A percentile compares a stretch with the other conserved stretches of the same genome.
Conservation (phyloP, 2,113 vertebrate species). For the Cheirogaleus medius region DNA sequence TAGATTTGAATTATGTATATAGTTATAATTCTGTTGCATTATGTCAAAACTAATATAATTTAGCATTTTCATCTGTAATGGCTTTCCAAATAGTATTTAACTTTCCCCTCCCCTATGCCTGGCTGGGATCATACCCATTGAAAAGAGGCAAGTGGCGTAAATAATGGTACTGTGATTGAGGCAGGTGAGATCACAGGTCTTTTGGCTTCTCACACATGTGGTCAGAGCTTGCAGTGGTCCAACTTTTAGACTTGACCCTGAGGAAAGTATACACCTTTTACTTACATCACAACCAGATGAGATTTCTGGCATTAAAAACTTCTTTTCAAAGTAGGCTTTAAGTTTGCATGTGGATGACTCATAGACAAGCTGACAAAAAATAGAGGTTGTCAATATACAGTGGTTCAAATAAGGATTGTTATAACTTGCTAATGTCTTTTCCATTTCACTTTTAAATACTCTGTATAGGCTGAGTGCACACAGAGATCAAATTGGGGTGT, state of each 20-base stretch:
- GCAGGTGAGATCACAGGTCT: not conserved
- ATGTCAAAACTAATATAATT: constrained; percentile 47
- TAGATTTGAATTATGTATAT: constrained; percentile 51
- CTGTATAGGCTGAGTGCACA: not conserved
- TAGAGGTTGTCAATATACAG: not conserved
- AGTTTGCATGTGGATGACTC: not conserved
- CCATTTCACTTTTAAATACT: constrained; percentile 20
- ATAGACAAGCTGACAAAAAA: not conserved
- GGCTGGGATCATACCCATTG: not conserved
- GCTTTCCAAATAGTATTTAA: not conserved
- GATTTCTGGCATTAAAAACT: constrained; percentile 50
- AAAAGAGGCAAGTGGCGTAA: not conserved
- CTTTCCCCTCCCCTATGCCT: not conserved
- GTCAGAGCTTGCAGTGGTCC: not conserved
- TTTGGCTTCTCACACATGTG: not conserved
- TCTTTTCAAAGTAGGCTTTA: constrained; percentile 24
- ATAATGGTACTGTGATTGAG: not conserved
- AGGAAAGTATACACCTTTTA: constrained; percentile 37
- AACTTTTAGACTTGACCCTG: constrained; percentile 27
- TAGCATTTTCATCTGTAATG: constrained; percentile 35
- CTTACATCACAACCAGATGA: constrained; percentile 59
- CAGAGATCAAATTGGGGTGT: not conserved
- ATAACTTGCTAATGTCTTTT: constrained; percentile 3
- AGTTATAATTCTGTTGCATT: constrained; percentile 53
- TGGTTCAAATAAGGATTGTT: constrained; percentile 18